Evolutionary conservation across 2,113 vertebrate species (phyloP), one percentile per base, ranked within the genome.

Genomic region (Procavia capensis): DNA sequence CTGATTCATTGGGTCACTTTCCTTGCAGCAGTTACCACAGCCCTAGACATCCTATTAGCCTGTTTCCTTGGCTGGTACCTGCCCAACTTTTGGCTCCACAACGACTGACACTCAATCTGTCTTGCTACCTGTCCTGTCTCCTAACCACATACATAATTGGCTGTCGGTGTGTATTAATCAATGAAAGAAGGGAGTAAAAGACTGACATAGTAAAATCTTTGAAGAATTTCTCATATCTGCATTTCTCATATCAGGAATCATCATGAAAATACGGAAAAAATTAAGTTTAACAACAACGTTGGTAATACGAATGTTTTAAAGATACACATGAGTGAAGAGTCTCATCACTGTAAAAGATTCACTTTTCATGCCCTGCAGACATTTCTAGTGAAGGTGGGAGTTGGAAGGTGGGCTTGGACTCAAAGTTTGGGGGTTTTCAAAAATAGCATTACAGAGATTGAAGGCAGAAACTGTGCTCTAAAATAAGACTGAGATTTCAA

Each of bases 71-170:
- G 10, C 70, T 94, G 11, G 22, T 84, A 36, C 17, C 45, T 31
- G 31, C 36, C 25, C 50, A 78, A 0, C 22, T 10, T 61, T 13
- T 17, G 43, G 3, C 66, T 47, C 59, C 75, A 4, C 9, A 43
- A 34, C 31, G 50, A 0, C 29, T 70, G 39, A 2, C 5, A 1
- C 25, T 25, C 45, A 0, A 1, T 20, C 63, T 29, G 39, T 31
- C 63, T 61, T 45, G 16, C 61, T 70, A 14, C 6, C 4, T 84
- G 41, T 31, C 24, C 36, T 39, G 24, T 19, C 2, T 74, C 11
- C 5, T 16, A 17, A 24, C 43, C 24, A 39, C 54, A 16, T 20
- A 41, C 2, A 10, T 3, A 70, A 74, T 36, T 57, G 63, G 4
- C 29, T 16, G 25, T 92, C n/a, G n/a, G 5, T 20, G n/a, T 41